Evolutionary conservation across 2,113 vertebrate species (phyloP), one percentile per base, ranked within the genome.

Genomic region (Toxotes jaculatrix): DNA sequence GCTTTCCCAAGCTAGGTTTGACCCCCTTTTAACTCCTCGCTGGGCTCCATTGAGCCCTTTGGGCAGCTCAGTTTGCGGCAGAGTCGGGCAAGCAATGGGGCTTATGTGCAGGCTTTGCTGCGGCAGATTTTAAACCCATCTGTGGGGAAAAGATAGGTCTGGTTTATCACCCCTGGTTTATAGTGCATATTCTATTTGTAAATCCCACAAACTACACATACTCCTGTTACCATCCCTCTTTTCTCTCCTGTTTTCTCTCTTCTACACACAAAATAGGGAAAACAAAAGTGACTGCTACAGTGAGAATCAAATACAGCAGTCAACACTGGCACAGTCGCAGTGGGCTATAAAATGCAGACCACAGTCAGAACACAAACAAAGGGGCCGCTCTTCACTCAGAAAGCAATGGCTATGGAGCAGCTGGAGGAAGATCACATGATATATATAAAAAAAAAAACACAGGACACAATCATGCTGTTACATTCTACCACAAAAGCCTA

Each of bases 91-190:
- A 64, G 89, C 85, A 80, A 87, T 88, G 83, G 83, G 83, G 91
- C 74, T 93, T 93, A 93, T 87, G 84, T 74, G 84, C 74, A 83
- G 60, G 86, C 89, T 90, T 90, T 74, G 62, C 85, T 38, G 77
- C 76, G 78, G 86, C 76, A 90, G 88, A 91, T 91, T 93, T 92
- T 71, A 89, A 90, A 91, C 77, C 90, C 87, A 80, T 94, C 88
- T 93, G 92, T 79, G 56, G 88, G 89, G 87, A 73, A 87, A 86
- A 91, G 92, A 94, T 93, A 91, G 81, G 85, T 87, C 73, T 87
- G 80, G 67, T 83, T 88, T 87, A 92, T 92, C 88, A 74, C 68
- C 71, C 55, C 62, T 87, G 43, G 56, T 90, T 91, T 87, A 79
- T 73, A 83, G 63, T 66, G 82, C 83, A 89, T 73, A 88, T 88